A percentile compares a stretch with the other conserved stretches of the same genome.
Evolutionary conservation across 2,113 vertebrate species (phyloP).

Genomic region (Ginglymostoma cirratum): DNA sequence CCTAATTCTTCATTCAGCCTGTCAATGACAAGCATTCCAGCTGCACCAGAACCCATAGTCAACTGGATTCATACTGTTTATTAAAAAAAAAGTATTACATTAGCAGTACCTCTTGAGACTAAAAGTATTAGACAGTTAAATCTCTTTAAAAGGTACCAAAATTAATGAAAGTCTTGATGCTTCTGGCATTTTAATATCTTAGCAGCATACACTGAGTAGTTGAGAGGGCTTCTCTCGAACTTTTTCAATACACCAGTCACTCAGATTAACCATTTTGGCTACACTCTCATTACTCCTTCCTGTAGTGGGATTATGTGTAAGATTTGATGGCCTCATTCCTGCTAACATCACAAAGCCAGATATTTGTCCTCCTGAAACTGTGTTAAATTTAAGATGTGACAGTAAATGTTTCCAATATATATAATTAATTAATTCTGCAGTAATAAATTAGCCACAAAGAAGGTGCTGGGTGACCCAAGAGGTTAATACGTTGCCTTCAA

Average conservation of each 20-base stretch:
- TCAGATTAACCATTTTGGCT: background rate
- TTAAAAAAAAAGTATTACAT: background rate
- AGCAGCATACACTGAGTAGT: background rate
- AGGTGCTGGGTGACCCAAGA: background rate
- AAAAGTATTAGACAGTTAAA: background rate
- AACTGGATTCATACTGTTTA: background rate
- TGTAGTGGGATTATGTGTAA: background rate
- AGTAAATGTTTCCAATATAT: background rate
- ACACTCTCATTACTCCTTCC: background rate
- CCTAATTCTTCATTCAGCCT: background rate
- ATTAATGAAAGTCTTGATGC: slow-evolving; percentile 23
- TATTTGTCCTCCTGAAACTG: background rate
- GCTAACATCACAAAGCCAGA: background rate
- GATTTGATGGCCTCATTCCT: background rate
- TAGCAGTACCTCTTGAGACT: background rate
- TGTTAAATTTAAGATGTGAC: background rate
- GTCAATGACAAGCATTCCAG: background rate
- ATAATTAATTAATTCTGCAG: background rate
- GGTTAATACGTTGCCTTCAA: background rate
- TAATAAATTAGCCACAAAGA: background rate
- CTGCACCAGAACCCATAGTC: background rate
- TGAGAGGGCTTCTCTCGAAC: background rate
- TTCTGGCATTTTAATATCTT: slow-evolving; percentile 32
- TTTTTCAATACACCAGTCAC: slow-evolving; percentile 2
- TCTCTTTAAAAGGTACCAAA: slow-evolving; percentile 9